Conservation (phyloP, 1,140 invertebrate species). For the silkworm (Bombyx mori) region DNA sequence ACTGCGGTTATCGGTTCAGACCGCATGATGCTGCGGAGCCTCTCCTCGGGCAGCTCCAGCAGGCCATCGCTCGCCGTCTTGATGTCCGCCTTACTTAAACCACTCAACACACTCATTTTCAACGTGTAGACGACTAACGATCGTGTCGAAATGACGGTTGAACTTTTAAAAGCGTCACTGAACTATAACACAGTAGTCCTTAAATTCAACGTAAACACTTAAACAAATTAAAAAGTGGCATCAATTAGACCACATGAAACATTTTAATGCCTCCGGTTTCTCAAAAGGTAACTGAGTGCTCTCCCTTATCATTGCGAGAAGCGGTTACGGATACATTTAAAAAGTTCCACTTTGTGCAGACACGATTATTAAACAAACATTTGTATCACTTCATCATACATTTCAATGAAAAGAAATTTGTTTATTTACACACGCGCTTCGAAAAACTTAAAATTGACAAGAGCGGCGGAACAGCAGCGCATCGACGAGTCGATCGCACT, state of each 20-base stretch:
- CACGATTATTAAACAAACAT: constrained; percentile 61
- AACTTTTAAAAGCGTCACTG: constrained; percentile 52
- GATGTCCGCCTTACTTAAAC: constrained; percentile 61
- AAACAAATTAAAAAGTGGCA: constrained; percentile 35
- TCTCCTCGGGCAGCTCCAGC: constrained; percentile 74
- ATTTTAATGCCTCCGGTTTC: constrained; percentile 69
- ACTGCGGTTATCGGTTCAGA: constrained; percentile 76
- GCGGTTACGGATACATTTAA: constrained; percentile 50
- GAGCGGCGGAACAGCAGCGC: constrained; percentile 60
- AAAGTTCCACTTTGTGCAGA: constrained; percentile 47
- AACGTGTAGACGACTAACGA: constrained; percentile 65
- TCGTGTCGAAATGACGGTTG: constrained; percentile 39
- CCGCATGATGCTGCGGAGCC: constrained; percentile 73
- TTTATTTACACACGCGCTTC: constrained; percentile 67
- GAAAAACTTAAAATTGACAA: constrained; percentile 60
- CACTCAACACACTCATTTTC: constrained; percentile 69
- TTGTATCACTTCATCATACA: constrained; percentile 62
- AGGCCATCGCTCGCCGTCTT: constrained; percentile 75
- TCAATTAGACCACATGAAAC: constrained; percentile 64
- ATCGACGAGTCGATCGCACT: constrained; percentile 69
- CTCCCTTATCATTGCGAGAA: constrained; percentile 70
- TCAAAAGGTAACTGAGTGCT: constrained; percentile 67
- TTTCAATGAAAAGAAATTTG: constrained; percentile 59
- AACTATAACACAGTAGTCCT: constrained; percentile 60
- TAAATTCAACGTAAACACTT: constrained; percentile 63